Conservation (phyloP, 1,140 invertebrate genomes). For the Drosophila parvula region DNA sequence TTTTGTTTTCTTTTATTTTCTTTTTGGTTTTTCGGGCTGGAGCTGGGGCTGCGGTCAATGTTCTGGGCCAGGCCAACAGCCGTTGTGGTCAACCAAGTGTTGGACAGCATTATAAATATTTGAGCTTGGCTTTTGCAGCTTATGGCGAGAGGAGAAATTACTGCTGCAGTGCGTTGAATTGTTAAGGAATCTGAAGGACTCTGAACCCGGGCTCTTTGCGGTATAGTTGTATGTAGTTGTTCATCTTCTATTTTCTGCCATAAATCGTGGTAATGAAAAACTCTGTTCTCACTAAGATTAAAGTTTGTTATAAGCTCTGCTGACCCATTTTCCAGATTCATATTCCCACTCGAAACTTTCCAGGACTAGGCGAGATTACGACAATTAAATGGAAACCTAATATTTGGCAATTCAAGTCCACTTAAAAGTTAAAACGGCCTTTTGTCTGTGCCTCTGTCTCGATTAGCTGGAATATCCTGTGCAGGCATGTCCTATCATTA, state of each 20-base stretch:
- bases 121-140: slow-evolving; percentile 46
- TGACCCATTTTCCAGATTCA: slow-evolving; percentile 8
- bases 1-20: slow-evolving; percentile 1
- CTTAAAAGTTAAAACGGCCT: slow-evolving; percentile 37
- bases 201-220: slow-evolving; percentile 12
- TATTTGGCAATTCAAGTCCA: slow-evolving; percentile 24
- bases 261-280: slow-evolving; percentile 28
- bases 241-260: slow-evolving; percentile 21
- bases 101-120: slow-evolving; percentile 60
- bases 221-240: slow-evolving; percentile 27
- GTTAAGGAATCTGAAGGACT: slow-evolving; percentile 31
- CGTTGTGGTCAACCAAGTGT: slow-evolving; percentile 55
- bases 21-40: background rate
- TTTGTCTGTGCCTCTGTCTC: slow-evolving; percentile 15
- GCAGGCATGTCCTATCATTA: slow-evolving; percentile 49
- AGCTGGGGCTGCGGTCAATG: slow-evolving; percentile 32
- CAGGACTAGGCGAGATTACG: background rate
- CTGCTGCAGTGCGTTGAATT: slow-evolving; percentile 45
- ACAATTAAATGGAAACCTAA: slow-evolving; percentile 34
- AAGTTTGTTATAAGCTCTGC: slow-evolving; percentile 11
- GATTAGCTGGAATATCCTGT: slow-evolving; percentile 36
- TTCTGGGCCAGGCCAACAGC: slow-evolving; percentile 8
- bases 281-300: slow-evolving; percentile 6
- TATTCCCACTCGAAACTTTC: background rate
- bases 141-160: slow-evolving; percentile 37